Evolutionary conservation across 1,140 invertebrate genomes (phyloP), one percentile per base, ranked within the genome.

Genomic region (Lucilia sericata): DNA sequence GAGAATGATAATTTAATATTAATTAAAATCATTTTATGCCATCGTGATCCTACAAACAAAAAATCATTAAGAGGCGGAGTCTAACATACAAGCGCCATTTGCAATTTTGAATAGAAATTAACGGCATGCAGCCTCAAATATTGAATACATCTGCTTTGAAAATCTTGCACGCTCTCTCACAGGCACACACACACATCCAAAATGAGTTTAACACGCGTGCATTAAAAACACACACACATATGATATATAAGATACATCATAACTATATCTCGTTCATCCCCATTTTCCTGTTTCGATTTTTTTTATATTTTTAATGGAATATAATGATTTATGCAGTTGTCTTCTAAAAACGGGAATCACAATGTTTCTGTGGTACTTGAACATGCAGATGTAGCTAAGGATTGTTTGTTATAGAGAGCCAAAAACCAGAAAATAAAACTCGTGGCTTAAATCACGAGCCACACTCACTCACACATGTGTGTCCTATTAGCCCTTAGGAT

Each of bases 291-390:
- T 3, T 30, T n/a, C n/a, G 25, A 3, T 2, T 30, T 10, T 51
- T 80, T 80, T 49, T 10, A 13, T 17, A 51, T 80, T 47, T 49
- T 80, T 12, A 19, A 51, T 51, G 19, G n/a, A 12, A 51, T 49
- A 21, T 13, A 51, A 80, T 80, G 76, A 80, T 80, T 80, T 80
- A 80, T 80, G 76, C 42, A 80, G 76, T 21, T 25, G 42, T 19
- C 17, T 17, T 25, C 12, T 78, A n/a, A 30, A 30, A n/a, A 42
- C 17, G 34, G 17, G 75, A n/a, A n/a, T 36, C 36, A 42, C 25
- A 30, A 30, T 78, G n/a, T 42, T 19, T 34, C 34, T 5, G 36
- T 10, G 55, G n/a, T n/a, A 17, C 14, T 60, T n/a, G 19, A 21
- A 0, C n/a, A 4, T 70, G 65, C 65, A 70, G 65, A 70, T 70